phyloP scores from a whole-genome alignment of 2,797 vertebrate genomes.

The Microchirus variegatus region DNA sequence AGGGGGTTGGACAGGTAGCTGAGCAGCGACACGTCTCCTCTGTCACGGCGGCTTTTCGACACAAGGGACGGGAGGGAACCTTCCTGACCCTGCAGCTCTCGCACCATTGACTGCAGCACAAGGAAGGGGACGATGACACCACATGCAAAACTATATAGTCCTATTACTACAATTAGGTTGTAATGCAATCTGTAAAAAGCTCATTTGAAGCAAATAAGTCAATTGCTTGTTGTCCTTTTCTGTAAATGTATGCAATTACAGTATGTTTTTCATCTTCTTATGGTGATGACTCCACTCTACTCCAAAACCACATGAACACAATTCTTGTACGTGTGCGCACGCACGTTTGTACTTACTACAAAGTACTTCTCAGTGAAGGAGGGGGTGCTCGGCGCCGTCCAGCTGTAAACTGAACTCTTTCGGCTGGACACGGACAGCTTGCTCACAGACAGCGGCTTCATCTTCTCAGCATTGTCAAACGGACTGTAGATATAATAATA shows the following conservation, averaged over 20 bases:
- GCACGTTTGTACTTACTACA: slow-evolving; percentile 79
- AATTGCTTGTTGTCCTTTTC: too few relatives aligned
- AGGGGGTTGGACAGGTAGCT: slow-evolving; percentile 83
- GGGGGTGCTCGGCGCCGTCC: slow-evolving; percentile 91
- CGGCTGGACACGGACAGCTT: slow-evolving; percentile 86
- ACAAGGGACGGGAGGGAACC: slow-evolving; percentile 69
- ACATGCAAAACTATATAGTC: too few relatives aligned
- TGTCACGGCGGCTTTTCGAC: slow-evolving; percentile 41
- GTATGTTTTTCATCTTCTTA: too few relatives aligned
- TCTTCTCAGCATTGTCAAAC: slow-evolving; percentile 81
- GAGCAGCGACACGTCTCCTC: slow-evolving; percentile 84
- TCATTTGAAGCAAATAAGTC: too few relatives aligned
- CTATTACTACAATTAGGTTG: too few relatives aligned
- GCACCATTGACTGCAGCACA: slow-evolving; percentile 81
- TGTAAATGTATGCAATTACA: too few relatives aligned
- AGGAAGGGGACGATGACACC: not conserved
- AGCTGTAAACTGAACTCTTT: slow-evolving; percentile 89
- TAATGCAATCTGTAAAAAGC: too few relatives aligned
- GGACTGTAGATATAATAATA: slow-evolving; percentile 72
- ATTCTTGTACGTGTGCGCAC: too few relatives aligned
- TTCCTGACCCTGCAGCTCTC: slow-evolving; percentile 77
- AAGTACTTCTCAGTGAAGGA: slow-evolving; percentile 95
- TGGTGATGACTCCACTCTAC: too few relatives aligned
- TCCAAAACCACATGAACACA: too few relatives aligned
- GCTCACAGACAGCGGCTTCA: slow-evolving; percentile 77